Evolutionary conservation across 2,888 invertebrate species (phyloP).

Genomic region (Penaeus monodon): DNA sequence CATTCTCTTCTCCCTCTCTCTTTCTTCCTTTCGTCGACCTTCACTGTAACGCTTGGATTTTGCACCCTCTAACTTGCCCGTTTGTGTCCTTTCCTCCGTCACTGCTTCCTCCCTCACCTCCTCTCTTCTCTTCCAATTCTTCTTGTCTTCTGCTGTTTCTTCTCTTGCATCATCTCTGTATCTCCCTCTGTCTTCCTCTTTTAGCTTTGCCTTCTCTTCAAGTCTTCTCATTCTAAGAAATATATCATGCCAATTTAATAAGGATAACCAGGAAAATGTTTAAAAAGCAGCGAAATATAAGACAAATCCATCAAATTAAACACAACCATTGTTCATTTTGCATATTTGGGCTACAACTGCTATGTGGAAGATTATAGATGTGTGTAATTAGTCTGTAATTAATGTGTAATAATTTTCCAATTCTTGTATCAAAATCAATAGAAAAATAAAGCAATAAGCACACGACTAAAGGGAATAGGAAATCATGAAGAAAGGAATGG

Average conservation of each 20-base stretch:
- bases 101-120: conserved; percentile 20
- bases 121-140: conserved; percentile 11
- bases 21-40: conserved; percentile 54
- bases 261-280: not conserved
- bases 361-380: too few relatives aligned
- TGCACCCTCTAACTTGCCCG: conserved; percentile 27
- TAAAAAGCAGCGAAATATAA: not conserved
- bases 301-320: not conserved
- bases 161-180: conserved; percentile 3
- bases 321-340: too few relatives aligned
- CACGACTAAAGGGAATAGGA: not conserved
- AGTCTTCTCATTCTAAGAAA: conserved; percentile 33
- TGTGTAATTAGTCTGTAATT: too few relatives aligned
- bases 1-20: conserved; percentile 47
- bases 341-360: too few relatives aligned
- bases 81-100: conserved; percentile 17
- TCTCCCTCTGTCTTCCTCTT: conserved; percentile 28
- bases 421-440: not conserved
- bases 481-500: not conserved
- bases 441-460: not conserved
- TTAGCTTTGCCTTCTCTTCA: conserved; percentile 30
- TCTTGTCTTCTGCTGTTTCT: not conserved
- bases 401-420: too few relatives aligned
- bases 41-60: conserved; percentile 62
- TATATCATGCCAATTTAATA: not conserved